Evolutionary conservation across 2,888 invertebrate species (phyloP).

Genomic region (Pseudanteris insignis): DNA sequence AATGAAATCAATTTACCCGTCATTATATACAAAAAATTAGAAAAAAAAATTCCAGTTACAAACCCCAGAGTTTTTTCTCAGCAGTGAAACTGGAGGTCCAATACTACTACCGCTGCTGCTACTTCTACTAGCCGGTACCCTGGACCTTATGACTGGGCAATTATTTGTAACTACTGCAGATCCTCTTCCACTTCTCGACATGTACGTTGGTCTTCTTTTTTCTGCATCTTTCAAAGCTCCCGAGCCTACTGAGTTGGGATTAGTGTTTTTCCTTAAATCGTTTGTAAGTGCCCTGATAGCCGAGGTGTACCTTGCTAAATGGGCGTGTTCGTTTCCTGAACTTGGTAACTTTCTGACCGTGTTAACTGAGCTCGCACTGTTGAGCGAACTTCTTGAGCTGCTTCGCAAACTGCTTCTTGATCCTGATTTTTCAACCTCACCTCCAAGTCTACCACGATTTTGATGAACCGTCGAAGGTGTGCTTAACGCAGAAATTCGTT

Average conservation of each 20-base stretch:
- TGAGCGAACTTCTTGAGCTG: slow-evolving; percentile 84
- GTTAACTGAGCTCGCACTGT: slow-evolving; percentile 80
- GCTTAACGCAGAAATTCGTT: slow-evolving; percentile 38
- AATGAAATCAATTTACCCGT: not conserved
- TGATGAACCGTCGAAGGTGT: slow-evolving; percentile 18
- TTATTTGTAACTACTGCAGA: slow-evolving; percentile 34
- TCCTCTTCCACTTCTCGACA: slow-evolving; percentile 22
- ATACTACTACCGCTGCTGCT: slow-evolving; percentile 72
- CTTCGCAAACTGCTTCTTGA: slow-evolving; percentile 79
- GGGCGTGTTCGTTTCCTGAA: slow-evolving; percentile 62
- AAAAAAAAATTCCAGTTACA: too few species aligned
- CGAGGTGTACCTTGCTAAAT: slow-evolving; percentile 68
- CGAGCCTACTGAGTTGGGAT: slow-evolving; percentile 14
- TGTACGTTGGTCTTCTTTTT: slow-evolving; percentile 39
- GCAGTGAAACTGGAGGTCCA: slow-evolving; percentile 64
- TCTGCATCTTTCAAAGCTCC: slow-evolving; percentile 41
- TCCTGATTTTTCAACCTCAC: slow-evolving; percentile 78
- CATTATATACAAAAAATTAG: not conserved
- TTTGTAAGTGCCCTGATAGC: slow-evolving; percentile 67
- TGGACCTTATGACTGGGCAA: slow-evolving; percentile 49
- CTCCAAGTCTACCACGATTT: slow-evolving; percentile 13
- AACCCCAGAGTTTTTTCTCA: slow-evolving; percentile 50
- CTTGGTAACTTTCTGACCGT: slow-evolving; percentile 75
- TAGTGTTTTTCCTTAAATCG: slow-evolving; percentile 59
- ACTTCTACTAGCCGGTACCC: slow-evolving; percentile 71